Percentiles rank a stretch among this genome's conserved stretches.
These are phyloP conservation scores for Scolanthus callimorphus DNA, from an alignment of 92 coral and sea anemone genomes.

Conservation along the genomic window DNA sequence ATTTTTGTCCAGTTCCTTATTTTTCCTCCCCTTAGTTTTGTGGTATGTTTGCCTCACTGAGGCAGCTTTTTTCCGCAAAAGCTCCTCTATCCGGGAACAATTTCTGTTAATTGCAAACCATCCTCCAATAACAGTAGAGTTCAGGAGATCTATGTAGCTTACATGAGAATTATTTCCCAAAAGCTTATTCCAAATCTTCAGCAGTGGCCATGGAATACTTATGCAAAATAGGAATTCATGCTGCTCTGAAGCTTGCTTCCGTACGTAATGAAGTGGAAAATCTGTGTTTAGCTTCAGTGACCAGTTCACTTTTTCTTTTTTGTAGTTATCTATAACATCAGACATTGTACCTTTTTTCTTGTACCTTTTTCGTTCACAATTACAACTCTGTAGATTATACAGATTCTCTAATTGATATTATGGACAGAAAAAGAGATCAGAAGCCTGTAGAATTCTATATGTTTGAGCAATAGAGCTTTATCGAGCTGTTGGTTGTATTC, in stretches of 20 bases:
- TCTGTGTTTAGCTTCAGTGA: constrained; percentile 26
- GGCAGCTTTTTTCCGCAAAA: constrained; percentile 30
- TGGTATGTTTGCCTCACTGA: constrained; percentile 19
- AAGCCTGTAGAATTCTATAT: no score
- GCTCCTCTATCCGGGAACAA: constrained; percentile 49
- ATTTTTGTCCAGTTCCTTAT: constrained; percentile 26
- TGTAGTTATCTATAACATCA: not conserved
- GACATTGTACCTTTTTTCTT: no score
- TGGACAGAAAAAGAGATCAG: no score
- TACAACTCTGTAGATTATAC: no score
- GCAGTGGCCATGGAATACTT: constrained; percentile 59
- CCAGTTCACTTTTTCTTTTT: not conserved
- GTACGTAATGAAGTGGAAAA: constrained; percentile 40
- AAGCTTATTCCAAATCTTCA: constrained; percentile 35
- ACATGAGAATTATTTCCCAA: constrained; percentile 17
- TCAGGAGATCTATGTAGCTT: constrained; percentile 52
- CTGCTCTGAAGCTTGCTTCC: constrained; percentile 30
- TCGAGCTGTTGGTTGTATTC: no score
- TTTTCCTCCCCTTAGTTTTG: constrained; percentile 44
- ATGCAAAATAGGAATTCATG: constrained; percentile 53
- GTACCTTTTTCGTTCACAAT: no score
- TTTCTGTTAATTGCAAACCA: constrained; percentile 42
- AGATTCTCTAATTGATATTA: no score
- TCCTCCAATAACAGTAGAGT: constrained; percentile 44
- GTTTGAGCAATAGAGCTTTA: no score